Evolutionary conservation across 2,888 invertebrate genomes (phyloP), one percentile per base, ranked within the genome.

Genomic region (Lasioglossum morio): DNA sequence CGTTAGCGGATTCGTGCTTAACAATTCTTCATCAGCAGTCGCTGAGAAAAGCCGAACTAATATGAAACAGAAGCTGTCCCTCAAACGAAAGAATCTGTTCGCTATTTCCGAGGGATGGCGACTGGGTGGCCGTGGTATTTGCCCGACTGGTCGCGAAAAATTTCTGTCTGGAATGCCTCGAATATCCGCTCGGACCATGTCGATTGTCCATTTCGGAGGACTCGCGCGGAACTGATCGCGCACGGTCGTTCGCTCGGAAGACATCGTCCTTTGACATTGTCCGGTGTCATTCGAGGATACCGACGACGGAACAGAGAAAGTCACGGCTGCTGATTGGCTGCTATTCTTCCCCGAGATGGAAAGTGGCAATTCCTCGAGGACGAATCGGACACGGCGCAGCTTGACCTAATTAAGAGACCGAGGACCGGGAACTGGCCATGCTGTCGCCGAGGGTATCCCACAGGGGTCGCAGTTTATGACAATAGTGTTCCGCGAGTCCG

Each of bases 401-500:
- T 37, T 34, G 70, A 70, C 70, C 34, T 70, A 70, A 70, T 70
- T 70, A 37, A 23, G 37, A 23, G 37, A 37, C 69, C 69, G 37
- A 70, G 34, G 23, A 27, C 16, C 23, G 12, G 23, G 19, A 14
- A 37, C 30, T 30, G 63, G 63, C 30, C 63, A 63, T 63, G 63
- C 63, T 63, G 30, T 72, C 40, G 70, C 70, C n/a, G 40, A 27
- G 14, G 34, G 70, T 72, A 23, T 72, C 23, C 40, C 70, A 27
- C 70, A 43, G 70, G 70, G 70, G 40, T 72, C 70, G n/a, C 70
- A 72, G 40, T 72, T 72, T 72, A 72, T 72, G 70, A 72, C 70
- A 27, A 40, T 40, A 40, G 19, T 72, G 70, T 72, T 72, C 70
- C n/a, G 40, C 70, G 70, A 12, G n/a, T 40, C 69, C 5, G 69